phyloP scores from a whole-genome alignment of 92 coral and sea anemone genomes.

The Porites lobata region DNA sequence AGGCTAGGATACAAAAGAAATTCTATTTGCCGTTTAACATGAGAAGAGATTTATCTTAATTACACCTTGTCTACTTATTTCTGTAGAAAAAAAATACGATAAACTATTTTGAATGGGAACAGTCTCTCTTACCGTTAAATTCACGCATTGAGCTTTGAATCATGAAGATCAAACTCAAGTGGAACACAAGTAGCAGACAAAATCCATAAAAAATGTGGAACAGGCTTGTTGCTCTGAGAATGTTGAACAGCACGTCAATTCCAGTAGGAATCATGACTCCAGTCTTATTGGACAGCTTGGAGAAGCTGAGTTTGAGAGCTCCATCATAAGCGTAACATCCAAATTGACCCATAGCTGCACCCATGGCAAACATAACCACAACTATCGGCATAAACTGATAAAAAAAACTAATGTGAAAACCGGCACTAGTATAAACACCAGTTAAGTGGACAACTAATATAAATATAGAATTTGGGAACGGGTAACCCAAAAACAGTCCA shows the following conservation, averaged over 20 bases:
- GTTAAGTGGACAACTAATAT: too few species aligned
- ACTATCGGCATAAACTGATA: constrained; percentile 79
- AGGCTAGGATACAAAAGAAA: too few species aligned
- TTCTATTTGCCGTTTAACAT: too few species aligned
- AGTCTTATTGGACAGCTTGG: constrained; percentile 56
- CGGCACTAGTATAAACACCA: too few species aligned
- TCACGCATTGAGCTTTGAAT: constrained; percentile 93
- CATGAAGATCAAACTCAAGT: constrained; percentile 88
- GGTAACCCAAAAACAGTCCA: too few species aligned
- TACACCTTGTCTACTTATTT: too few species aligned
- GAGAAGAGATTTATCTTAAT: too few species aligned
- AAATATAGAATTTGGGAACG: too few species aligned
- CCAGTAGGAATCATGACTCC: constrained; percentile 68
- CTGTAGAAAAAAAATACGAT: neutral
- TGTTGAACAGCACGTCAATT: constrained; percentile 80
- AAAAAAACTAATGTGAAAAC: neutral
- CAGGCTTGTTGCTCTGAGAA: constrained; percentile 89
- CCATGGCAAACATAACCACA: constrained; percentile 81
- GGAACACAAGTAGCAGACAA: constrained; percentile 84
- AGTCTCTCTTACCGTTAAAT: constrained; percentile 76
- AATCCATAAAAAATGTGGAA: constrained; percentile 92
- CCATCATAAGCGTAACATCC: constrained; percentile 91
- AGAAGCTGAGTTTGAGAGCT: constrained; percentile 81
- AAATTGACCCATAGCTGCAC: constrained; percentile 95
- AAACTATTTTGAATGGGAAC: neutral